Conservation (phyloP, 2,797 vertebrate species). For the Columba guinea region DNA sequence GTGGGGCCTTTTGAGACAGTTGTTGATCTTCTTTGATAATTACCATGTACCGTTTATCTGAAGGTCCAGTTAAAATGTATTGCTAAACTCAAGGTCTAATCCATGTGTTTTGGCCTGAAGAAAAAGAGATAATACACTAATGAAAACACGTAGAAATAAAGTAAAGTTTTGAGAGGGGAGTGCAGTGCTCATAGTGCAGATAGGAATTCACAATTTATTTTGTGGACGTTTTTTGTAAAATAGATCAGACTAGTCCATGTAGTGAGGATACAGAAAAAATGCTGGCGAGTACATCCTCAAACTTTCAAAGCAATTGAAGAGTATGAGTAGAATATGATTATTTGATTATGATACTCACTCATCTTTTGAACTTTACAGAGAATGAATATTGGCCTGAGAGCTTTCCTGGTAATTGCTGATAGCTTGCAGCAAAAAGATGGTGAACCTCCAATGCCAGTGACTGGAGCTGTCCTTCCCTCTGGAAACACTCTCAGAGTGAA, state of each 20-base stretch:
- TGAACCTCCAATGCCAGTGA: conserved; percentile 98
- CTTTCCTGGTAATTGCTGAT: conserved; percentile 97
- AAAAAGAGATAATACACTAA: not conserved
- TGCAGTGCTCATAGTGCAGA: not conserved
- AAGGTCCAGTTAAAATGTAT: not conserved
- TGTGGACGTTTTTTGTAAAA: not conserved
- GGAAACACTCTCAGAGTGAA: conserved; percentile 98
- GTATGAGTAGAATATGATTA: not conserved
- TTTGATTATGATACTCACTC: not conserved
- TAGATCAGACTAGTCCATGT: not conserved
- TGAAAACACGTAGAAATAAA: not conserved
- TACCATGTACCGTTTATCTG: not conserved
- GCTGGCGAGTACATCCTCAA: not conserved
- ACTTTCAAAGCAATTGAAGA: not conserved
- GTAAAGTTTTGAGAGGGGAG: not conserved
- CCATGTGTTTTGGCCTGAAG: not conserved
- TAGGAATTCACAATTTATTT: not conserved
- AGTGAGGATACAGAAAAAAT: not conserved
- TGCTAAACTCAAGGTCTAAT: not conserved
- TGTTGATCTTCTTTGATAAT: not conserved
- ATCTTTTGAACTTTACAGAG: conserved; percentile 80
- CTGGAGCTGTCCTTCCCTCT: conserved; percentile 95
- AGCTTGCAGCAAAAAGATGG: conserved; percentile 98
- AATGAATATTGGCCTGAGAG: conserved; percentile 98
- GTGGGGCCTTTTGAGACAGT: not conserved